These are phyloP conservation scores for Drosophila pegasa DNA, from an alignment of 2,888 invertebrate genomes.

Conservation along the genomic window DNA sequence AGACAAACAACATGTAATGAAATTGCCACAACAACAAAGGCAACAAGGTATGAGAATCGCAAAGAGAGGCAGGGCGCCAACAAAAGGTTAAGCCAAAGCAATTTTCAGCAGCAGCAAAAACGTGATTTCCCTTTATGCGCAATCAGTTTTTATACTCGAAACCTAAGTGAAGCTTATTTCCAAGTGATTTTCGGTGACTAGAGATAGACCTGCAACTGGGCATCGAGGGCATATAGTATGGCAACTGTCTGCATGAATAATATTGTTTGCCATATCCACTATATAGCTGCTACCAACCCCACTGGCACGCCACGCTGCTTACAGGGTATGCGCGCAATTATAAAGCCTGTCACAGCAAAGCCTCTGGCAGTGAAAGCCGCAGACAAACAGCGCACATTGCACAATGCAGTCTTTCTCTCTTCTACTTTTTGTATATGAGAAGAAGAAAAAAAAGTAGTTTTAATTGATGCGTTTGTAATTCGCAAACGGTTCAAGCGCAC, in stretches of 20 bases:
- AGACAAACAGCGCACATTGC: not conserved
- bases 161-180: not conserved
- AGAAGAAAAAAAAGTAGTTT: not conserved
- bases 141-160: not conserved
- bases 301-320: not conserved
- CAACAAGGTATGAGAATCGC: slow-evolving; percentile 1
- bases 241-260: too few species aligned
- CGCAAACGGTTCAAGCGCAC: slow-evolving; percentile 13
- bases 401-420: not conserved
- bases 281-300: too few species aligned
- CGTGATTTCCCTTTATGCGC: slow-evolving; percentile 2
- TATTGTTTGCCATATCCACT: too few species aligned
- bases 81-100: not conserved
- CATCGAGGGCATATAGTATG: not conserved
- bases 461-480: slow-evolving; percentile 19
- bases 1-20: slow-evolving; percentile 1
- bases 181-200: not conserved
- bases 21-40: slow-evolving; percentile 1
- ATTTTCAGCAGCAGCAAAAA: not conserved
- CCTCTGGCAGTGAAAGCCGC: slow-evolving; percentile 38
- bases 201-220: not conserved
- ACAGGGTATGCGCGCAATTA: slow-evolving; percentile 20
- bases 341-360: slow-evolving; percentile 16
- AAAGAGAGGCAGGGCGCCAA: not conserved
- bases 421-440: not conserved